phyloP scores from a whole-genome alignment of 2,888 invertebrate genomes.

The Pandemis heparana region DNA sequence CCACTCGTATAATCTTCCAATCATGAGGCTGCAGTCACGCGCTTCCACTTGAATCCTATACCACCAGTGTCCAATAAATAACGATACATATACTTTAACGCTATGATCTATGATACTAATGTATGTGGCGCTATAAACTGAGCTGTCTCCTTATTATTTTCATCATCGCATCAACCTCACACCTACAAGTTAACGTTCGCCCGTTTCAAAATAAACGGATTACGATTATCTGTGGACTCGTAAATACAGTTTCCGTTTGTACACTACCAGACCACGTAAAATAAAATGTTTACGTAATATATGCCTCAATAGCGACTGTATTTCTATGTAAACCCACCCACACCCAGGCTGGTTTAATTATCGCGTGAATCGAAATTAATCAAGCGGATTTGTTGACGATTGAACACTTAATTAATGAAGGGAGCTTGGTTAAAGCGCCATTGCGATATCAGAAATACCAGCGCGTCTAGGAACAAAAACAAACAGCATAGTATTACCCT shows the following conservation, averaged over 20 bases:
- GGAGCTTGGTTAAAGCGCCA: neutral
- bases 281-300: neutral
- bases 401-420: neutral
- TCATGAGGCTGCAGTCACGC: conserved; percentile 29
- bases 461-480: neutral
- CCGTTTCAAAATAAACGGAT: conserved; percentile 7
- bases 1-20: conserved; percentile 29
- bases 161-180: conserved; percentile 9
- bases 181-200: conserved; percentile 10
- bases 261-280: neutral
- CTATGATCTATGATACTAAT: neutral
- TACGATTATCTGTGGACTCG: conserved; percentile 8
- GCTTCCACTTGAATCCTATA: conserved; percentile 16
- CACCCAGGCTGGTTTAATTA: neutral
- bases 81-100: neutral
- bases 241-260: conserved; percentile 23
- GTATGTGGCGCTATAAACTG: too few species aligned
- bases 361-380: neutral
- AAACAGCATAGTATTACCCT: neutral
- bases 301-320: neutral
- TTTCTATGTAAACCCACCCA: neutral
- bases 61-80: neutral
- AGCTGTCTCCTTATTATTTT: neutral
- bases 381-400: neutral
- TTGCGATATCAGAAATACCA: neutral